Evolutionary conservation across 2,113 vertebrate genomes (phyloP), one percentile per base, ranked within the genome.

Genomic region (Cynopterus brachyotis): DNA sequence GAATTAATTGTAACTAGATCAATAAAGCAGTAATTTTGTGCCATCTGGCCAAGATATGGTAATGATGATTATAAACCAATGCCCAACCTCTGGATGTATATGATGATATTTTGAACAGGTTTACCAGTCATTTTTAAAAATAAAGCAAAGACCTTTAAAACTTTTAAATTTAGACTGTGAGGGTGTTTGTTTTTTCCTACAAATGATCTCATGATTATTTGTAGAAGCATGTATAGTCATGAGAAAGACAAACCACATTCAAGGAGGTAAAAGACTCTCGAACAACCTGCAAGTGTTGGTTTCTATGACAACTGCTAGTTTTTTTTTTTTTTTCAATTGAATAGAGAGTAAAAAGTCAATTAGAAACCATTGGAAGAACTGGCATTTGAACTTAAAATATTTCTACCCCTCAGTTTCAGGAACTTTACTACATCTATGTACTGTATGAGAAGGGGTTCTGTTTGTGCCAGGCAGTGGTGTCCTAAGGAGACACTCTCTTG

Each of bases 341-440:
- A 94, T 87, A 70, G 1, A 86, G 57, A 97, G 40, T 75, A 72
- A 95, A 92, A 96, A 94, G 50, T 95, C n/a, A 92, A 47, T 95
- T 97, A 75, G 89, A 96, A 83, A 96, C 13, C 83, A 89, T 4
- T 92, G 55, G 53, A 88, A 64, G 9, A 67, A 91, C 7, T 59
- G 89, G 89, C 75, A 75, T 9, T 32, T 82, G 50, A 42, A 32
- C 12, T n/a, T 75, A 96, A 94, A 5, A 62, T 13, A 67, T 28
- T 40, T 47, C 47, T 96, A 17, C 24, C 72, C 92, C 88, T 84
- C 32, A 20, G 30, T 60, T 81, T 78, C 12, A 37, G 76, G 24
- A 84, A 24, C 9, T 66, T 83, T 45, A 32, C 19, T 17, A n/a
- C 16, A 59, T 55, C 47, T 78, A 9, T 32, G 19, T 32, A 73